phyloP scores from a whole-genome alignment of 2,888 invertebrate species.

The Drosophila rellima region DNA sequence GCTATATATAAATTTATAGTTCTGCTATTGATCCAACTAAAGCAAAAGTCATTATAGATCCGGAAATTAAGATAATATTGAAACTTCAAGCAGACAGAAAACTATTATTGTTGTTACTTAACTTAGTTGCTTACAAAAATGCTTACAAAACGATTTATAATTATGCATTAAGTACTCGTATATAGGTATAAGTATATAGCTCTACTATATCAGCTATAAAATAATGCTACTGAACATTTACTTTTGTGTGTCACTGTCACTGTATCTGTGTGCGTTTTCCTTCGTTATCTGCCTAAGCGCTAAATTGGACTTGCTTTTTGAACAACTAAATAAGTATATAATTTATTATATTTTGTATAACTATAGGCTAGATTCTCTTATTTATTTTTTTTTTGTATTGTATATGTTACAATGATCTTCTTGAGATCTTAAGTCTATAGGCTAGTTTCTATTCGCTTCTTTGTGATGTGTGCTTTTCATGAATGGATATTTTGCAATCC shows the following conservation, averaged over 20 bases:
- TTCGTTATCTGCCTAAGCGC: conserved; percentile 34
- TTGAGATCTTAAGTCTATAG: conserved; percentile 73
- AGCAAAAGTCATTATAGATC: conserved; percentile 5
- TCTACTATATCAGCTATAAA: conserved; percentile 30
- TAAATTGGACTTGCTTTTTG: conserved; percentile 55
- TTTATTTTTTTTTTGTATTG: conserved; percentile 58
- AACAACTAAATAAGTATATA: conserved; percentile 49
- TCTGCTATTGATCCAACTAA: conserved; percentile 29
- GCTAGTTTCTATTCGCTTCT: conserved; percentile 59
- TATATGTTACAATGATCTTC: conserved; percentile 76
- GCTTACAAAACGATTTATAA: conserved; percentile 51
- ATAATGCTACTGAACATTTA: conserved; percentile 45
- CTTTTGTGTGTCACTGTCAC: conserved; percentile 5
- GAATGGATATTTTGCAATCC: conserved; percentile 22
- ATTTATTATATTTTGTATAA: conserved; percentile 63
- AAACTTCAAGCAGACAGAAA: conserved; percentile 27
- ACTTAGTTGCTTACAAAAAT: conserved; percentile 49
- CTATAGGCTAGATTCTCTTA: conserved; percentile 69
- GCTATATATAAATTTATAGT: conserved; percentile 6
- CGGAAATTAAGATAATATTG: conserved; percentile 14
- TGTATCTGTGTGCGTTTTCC: conserved; percentile 21
- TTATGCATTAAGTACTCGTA: conserved; percentile 25
- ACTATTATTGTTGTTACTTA: not conserved
- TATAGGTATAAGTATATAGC: conserved; percentile 10
- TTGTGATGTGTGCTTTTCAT: conserved; percentile 8